phyloP scores from a whole-genome alignment of 2,888 invertebrate species.

The Plutella xylostella region DNA sequence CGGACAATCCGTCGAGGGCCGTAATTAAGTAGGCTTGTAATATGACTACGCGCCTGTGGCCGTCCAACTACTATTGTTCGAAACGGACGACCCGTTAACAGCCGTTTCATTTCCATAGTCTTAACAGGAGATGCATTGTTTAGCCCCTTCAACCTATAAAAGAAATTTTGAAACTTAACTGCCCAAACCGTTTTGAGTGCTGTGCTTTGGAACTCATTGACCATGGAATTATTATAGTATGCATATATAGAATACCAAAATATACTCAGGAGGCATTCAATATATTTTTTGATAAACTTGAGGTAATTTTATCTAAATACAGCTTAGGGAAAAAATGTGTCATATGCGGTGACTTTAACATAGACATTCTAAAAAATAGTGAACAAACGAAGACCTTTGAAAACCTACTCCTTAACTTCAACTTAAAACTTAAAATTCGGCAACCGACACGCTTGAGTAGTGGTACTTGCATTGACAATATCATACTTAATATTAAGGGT shows the following conservation, averaged over 20 bases:
- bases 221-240: constrained; percentile 17
- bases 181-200: background rate
- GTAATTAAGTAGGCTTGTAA: no score
- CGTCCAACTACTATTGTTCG: no score
- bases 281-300: background rate
- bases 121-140: no score
- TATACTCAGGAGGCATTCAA: background rate
- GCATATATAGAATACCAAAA: constrained; percentile 7
- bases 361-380: no score
- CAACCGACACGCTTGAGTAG: background rate
- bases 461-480: background rate
- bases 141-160: background rate
- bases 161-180: background rate
- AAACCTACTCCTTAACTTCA: background rate
- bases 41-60: no score
- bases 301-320: background rate
- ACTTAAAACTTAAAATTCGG: background rate
- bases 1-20: no score
- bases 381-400: background rate
- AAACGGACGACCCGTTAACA: no score
- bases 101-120: no score
- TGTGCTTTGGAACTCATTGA: background rate
- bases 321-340: background rate
- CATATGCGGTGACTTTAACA: no score
- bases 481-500: background rate